phyloP scores from a whole-genome alignment of 1,140 invertebrate species.

The Cydia splendana region DNA sequence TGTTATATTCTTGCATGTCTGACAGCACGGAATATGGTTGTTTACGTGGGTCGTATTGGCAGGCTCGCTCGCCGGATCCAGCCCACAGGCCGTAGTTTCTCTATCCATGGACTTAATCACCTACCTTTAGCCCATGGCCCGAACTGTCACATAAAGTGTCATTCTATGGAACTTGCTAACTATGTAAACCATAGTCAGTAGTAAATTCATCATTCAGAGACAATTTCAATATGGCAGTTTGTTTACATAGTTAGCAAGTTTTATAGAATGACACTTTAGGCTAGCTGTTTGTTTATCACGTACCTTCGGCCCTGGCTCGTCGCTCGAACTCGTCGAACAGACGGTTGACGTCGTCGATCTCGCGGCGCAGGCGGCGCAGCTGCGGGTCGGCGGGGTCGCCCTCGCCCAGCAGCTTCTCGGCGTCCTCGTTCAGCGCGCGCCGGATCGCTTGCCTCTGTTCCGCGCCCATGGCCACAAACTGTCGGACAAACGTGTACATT shows the following conservation, averaged over 20 bases:
- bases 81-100: too few relatives aligned
- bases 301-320: conserved; percentile 89
- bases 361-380: conserved; percentile 89
- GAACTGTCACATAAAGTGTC: too few relatives aligned
- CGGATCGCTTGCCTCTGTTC: conserved; percentile 97
- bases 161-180: too few relatives aligned
- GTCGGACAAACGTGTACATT: conserved; percentile 43
- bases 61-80: too few relatives aligned
- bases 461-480: conserved; percentile 97
- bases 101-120: conserved; percentile 57
- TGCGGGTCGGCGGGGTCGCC: conserved; percentile 96
- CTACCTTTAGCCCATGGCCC: conserved; percentile 83
- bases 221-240: too few relatives aligned
- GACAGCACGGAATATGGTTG: too few relatives aligned
- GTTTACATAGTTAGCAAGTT: too few relatives aligned
- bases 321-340: conserved; percentile 97
- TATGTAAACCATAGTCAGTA: too few relatives aligned
- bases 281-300: conserved; percentile 38
- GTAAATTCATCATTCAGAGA: too few relatives aligned
- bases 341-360: conserved; percentile 97
- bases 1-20: too few relatives aligned
- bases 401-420: conserved; percentile 95
- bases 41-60: too few relatives aligned
- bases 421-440: conserved; percentile 97
- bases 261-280: too few relatives aligned